Conservation (phyloP, 2,797 vertebrate species). For the Hypotaenidia philippensis region DNA sequence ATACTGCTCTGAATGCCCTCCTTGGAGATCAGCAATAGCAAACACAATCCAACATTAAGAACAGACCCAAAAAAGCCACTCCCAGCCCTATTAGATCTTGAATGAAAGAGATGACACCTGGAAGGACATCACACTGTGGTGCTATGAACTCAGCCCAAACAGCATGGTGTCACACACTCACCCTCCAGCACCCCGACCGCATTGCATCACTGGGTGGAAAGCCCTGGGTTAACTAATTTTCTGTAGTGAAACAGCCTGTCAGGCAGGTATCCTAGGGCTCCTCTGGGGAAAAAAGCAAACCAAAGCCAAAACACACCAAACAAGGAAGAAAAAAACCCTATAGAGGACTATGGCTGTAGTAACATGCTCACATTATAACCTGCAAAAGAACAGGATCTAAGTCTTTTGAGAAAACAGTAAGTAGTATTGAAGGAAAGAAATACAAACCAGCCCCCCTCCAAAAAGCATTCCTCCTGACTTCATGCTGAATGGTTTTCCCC, state of each 20-base stretch:
- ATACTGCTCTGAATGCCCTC: neutral
- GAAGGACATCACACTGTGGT: neutral
- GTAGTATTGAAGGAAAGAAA: neutral
- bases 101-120: neutral
- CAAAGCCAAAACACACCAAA: neutral
- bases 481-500: accelerated
- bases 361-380: neutral
- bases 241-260: neutral
- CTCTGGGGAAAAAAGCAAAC: neutral
- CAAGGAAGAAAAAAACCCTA: too few species aligned
- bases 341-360: neutral
- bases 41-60: neutral
- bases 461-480: neutral
- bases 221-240: neutral
- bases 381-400: neutral
- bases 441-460: too few species aligned
- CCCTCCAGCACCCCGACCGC: neutral
- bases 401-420: neutral
- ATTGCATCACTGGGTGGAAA: neutral
- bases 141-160: neutral
- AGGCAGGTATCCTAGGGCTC: neutral
- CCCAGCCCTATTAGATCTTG: neutral
- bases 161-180: neutral
- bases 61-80: neutral
- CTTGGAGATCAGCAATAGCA: neutral